Conservation (phyloP, 2,888 invertebrate genomes). For the Scotopteryx bipunctaria region DNA sequence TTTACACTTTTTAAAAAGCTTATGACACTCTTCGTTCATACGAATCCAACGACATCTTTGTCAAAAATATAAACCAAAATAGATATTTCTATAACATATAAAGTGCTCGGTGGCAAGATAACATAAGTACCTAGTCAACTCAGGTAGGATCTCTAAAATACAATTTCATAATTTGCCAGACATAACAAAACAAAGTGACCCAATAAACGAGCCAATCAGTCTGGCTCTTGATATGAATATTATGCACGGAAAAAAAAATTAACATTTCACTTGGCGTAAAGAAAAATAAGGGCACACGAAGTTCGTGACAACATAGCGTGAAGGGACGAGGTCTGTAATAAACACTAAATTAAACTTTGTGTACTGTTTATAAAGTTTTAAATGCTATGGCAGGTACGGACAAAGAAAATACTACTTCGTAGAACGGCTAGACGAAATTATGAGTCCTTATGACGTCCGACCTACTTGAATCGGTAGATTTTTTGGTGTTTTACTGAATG, state of each 20-base stretch:
- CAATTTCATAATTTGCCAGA: conserved; percentile 5
- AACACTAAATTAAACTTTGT: conserved; percentile 37
- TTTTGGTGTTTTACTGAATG: conserved; percentile 35
- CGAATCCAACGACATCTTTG: too few relatives aligned
- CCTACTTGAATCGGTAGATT: conserved; percentile 48
- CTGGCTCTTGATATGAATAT: conserved; percentile 19
- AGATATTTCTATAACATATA: too few relatives aligned
- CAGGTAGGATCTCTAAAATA: too few relatives aligned
- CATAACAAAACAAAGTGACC: conserved; percentile 8
- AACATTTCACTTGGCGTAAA: conserved; percentile 39
- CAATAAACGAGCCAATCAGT: conserved; percentile 16
- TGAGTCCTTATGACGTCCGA: conserved; percentile 53
- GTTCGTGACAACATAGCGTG: conserved; percentile 72
- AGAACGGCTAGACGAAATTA: conserved; percentile 63
- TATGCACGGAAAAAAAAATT: conserved; percentile 33
- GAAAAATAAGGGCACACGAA: conserved; percentile 72
- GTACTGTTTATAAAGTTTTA: conserved; percentile 40
- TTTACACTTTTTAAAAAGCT: too few relatives aligned
- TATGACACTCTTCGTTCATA: too few relatives aligned
- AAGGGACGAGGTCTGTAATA: conserved; percentile 38
- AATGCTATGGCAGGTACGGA: conserved; percentile 35
- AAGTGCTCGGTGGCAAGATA: too few relatives aligned
- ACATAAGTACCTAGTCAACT: too few relatives aligned
- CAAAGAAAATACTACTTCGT: conserved; percentile 45
- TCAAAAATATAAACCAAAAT: too few relatives aligned